Conservation (phyloP, 2,113 vertebrate genomes). For the Glareola pratincola region DNA sequence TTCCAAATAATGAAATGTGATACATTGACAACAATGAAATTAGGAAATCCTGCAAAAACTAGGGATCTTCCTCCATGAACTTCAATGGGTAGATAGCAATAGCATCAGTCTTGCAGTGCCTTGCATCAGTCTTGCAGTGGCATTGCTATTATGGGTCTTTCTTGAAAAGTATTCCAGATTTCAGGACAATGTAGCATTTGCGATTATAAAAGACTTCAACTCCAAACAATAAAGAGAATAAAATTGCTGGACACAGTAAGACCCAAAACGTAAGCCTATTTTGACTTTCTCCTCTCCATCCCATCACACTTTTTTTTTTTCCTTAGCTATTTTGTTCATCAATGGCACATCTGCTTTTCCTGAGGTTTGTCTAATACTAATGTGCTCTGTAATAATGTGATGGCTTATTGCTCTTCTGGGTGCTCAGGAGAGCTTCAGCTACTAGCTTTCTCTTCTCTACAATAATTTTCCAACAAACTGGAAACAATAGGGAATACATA, state of each 20-base stretch:
- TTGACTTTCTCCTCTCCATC: not conserved
- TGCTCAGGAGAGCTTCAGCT: not conserved
- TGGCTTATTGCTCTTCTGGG: not conserved
- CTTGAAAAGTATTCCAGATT: not conserved
- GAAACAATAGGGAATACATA: not conserved
- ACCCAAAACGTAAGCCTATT: fast-evolving
- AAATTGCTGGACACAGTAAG: not conserved
- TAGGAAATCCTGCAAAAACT: not conserved
- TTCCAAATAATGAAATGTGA: not conserved
- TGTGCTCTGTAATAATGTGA: not conserved
- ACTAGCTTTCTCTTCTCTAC: not conserved
- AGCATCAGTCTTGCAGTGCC: not conserved
- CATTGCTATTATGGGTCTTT: fast-evolving
- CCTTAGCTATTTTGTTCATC: not conserved
- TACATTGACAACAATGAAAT: not conserved
- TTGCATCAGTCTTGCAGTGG: not conserved
- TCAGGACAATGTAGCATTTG: not conserved
- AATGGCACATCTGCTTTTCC: not conserved
- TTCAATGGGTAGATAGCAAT: not conserved
- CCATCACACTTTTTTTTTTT: not conserved
- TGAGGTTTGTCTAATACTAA: not conserved
- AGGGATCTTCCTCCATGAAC: not conserved
- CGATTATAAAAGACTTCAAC: not conserved
- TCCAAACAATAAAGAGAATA: not conserved
- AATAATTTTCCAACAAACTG: not conserved